These are phyloP conservation scores for Uria lomvia DNA, from an alignment of 2,113 vertebrate genomes.

Conservation along the genomic window DNA sequence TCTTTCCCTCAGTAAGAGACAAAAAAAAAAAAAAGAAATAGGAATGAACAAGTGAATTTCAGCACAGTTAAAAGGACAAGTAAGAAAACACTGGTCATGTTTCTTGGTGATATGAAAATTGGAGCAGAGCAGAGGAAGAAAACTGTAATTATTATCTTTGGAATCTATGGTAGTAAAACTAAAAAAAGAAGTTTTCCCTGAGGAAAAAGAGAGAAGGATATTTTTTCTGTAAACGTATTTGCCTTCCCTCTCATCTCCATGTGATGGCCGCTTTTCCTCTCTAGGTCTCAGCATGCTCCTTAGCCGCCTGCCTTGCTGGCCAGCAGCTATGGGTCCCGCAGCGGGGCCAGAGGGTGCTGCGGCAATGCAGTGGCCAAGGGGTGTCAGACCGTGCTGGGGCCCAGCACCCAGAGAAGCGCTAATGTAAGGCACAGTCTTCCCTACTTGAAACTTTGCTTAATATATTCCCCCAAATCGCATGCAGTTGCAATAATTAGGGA, in stretches of 20 bases:
- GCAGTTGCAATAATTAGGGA: neutral
- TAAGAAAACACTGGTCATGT: neutral
- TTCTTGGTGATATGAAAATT: neutral
- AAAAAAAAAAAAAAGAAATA: neutral
- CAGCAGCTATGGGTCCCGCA: neutral
- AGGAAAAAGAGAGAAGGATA: neutral
- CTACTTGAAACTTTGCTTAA: neutral
- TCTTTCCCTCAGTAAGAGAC: neutral
- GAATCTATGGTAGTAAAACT: neutral
- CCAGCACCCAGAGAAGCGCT: neutral
- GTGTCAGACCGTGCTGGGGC: neutral
- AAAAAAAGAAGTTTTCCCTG: neutral
- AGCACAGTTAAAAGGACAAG: neutral
- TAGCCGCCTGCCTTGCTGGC: neutral
- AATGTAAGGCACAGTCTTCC: neutral
- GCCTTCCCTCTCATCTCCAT: neutral
- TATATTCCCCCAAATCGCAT: neutral
- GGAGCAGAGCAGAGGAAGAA: neutral
- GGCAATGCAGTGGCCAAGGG: neutral
- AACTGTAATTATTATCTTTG: neutral
- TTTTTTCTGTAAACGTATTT: neutral
- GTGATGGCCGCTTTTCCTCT: neutral
- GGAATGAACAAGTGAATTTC: neutral
- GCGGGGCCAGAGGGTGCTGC: rapidly evolving
- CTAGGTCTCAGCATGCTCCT: neutral